phyloP scores from a whole-genome alignment of 2,113 vertebrate genomes.

The Mobula hypostoma region DNA sequence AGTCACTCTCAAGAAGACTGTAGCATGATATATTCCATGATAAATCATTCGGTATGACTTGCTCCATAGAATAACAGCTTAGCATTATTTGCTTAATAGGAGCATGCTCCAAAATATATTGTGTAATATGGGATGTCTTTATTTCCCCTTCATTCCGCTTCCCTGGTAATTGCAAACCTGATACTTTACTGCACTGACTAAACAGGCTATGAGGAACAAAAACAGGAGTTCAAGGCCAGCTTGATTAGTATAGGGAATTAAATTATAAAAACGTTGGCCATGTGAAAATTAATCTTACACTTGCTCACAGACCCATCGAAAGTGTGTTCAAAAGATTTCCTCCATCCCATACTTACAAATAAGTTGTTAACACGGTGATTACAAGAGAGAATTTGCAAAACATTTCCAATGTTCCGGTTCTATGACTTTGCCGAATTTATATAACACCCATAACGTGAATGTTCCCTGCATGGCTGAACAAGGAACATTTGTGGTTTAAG shows the following conservation, averaged over 20 bases:
- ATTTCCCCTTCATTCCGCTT: neutral
- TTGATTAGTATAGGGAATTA: no score
- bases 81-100: neutral
- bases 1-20: neutral
- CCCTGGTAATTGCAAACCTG: neutral
- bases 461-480: slow-evolving; percentile 9
- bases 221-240: neutral
- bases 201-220: neutral
- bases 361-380: neutral
- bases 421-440: neutral
- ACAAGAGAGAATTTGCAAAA: neutral
- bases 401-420: neutral
- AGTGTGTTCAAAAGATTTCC: neutral
- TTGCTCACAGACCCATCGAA: neutral
- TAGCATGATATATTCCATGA: neutral
- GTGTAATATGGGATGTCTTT: neutral
- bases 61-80: neutral
- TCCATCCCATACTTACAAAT: neutral
- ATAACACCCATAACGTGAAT: neutral
- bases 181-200: neutral
- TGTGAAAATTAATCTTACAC: neutral
- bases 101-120: neutral
- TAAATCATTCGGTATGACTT: neutral
- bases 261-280: neutral
- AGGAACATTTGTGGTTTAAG: slow-evolving; percentile 34